A percentile compares a stretch with the other conserved stretches of the same genome.
These are phyloP conservation scores for Adelges cooleyi DNA, from an alignment of 1,140 invertebrate genomes.

Conservation along the genomic window DNA sequence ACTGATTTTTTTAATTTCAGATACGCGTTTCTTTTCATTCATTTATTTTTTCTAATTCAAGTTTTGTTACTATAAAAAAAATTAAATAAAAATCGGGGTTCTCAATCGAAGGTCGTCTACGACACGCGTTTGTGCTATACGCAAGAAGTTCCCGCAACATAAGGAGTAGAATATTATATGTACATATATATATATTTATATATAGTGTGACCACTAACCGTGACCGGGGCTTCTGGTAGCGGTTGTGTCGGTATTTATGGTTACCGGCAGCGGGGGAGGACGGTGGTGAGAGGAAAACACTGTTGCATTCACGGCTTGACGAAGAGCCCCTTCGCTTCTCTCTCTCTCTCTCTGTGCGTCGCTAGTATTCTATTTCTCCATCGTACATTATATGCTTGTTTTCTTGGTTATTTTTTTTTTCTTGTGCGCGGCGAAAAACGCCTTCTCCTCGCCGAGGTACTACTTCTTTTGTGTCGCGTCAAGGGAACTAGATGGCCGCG, in stretches of 20 bases:
- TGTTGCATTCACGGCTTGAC: slow-evolving; percentile 13
- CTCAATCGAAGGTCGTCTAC: slow-evolving; percentile 14
- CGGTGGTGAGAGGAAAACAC: not conserved
- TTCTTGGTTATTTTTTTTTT: slow-evolving; percentile 5
- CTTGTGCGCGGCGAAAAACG: slow-evolving; percentile 2
- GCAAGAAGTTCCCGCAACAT: slow-evolving; percentile 1
- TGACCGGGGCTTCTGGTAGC: not conserved
- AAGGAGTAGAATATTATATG: too few relatives aligned
- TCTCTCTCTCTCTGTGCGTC: too few relatives aligned
- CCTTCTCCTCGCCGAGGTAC: not conserved
- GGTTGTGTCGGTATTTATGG: too few relatives aligned
- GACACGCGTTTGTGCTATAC: not conserved
- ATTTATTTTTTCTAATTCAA: too few relatives aligned
- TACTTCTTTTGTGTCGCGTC: slow-evolving; percentile 10
- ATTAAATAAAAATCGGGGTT: not conserved
- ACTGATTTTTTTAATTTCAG: too few relatives aligned
- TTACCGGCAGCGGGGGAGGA: too few relatives aligned
- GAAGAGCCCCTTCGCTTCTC: not conserved
- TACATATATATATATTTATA: too few relatives aligned
- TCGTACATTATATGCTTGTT: not conserved
- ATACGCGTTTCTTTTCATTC: too few relatives aligned
- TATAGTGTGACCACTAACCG: slow-evolving; percentile 12
- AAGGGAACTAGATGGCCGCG: slow-evolving; percentile 7
- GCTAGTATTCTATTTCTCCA: not conserved
- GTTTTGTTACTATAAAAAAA: too few relatives aligned